These are phyloP conservation scores for Nipponia nippon DNA, from an alignment of 2,113 vertebrate genomes.

Conservation along the genomic window DNA sequence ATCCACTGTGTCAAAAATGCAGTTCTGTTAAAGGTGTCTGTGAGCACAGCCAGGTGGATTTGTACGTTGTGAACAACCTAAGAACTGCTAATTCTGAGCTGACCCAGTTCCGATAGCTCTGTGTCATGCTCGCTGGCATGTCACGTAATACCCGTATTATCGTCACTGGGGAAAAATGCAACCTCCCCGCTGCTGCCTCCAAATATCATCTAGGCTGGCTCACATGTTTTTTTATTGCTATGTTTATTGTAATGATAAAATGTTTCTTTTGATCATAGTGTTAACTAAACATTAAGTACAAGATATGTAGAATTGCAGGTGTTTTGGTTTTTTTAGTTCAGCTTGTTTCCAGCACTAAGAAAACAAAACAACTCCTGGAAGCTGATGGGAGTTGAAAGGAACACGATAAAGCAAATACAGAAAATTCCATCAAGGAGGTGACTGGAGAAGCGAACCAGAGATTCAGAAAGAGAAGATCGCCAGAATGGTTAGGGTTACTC, in stretches of 20 bases:
- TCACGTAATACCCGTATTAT: neutral
- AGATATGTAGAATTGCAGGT: neutral
- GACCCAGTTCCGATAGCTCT: neutral
- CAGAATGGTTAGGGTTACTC: neutral
- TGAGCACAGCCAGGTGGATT: neutral
- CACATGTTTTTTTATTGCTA: neutral
- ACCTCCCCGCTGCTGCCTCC: neutral
- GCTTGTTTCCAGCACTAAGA: neutral
- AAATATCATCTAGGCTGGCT: neutral
- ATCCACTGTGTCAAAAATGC: neutral
- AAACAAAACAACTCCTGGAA: neutral
- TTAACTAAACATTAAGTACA: neutral
- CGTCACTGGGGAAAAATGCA: neutral
- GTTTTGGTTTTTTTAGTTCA: neutral
- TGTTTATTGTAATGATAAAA: neutral
- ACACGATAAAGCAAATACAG: neutral
- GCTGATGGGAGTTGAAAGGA: neutral
- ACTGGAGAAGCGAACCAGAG: neutral
- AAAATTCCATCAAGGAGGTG: neutral
- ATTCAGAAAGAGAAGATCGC: neutral
- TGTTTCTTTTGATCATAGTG: neutral
- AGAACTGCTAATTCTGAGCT: neutral
- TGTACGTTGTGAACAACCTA: neutral
- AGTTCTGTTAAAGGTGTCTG: neutral
- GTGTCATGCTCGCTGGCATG: neutral